phyloP scores from a whole-genome alignment of 2,113 vertebrate genomes.

The Leptosomus discolor region DNA sequence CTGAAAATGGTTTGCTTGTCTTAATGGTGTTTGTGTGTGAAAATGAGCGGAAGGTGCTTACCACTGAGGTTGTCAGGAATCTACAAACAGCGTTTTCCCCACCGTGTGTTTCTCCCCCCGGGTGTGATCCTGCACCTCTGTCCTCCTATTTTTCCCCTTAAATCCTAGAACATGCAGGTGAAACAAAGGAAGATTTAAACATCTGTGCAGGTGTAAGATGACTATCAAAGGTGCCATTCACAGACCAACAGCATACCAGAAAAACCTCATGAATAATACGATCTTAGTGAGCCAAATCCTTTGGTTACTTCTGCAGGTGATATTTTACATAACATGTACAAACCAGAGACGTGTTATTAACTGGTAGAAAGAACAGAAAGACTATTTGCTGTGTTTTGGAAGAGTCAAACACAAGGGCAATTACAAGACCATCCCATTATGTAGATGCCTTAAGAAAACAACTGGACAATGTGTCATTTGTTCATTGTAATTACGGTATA shows the following conservation, averaged over 20 bases:
- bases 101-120: too few species aligned
- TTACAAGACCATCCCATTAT: not conserved
- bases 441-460: not conserved
- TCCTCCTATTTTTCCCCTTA: not conserved
- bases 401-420: not conserved
- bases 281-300: not conserved
- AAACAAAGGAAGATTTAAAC: not conserved
- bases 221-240: not conserved
- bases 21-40: not conserved
- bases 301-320: not conserved
- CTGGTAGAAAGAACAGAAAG: not conserved
- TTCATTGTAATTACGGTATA: not conserved
- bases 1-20: not conserved
- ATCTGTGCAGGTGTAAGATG: accelerated
- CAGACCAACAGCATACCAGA: not conserved
- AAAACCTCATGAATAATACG: not conserved
- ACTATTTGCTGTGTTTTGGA: not conserved
- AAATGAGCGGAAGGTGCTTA: not conserved
- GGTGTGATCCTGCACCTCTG: not conserved
- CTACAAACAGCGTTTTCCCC: not conserved
- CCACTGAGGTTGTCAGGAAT: not conserved
- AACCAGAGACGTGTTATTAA: not conserved
- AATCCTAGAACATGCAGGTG: not conserved
- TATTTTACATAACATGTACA: not conserved
- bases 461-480: not conserved